Conservation (phyloP, 2,797 vertebrate species). For the Champsocephalus esox region DNA sequence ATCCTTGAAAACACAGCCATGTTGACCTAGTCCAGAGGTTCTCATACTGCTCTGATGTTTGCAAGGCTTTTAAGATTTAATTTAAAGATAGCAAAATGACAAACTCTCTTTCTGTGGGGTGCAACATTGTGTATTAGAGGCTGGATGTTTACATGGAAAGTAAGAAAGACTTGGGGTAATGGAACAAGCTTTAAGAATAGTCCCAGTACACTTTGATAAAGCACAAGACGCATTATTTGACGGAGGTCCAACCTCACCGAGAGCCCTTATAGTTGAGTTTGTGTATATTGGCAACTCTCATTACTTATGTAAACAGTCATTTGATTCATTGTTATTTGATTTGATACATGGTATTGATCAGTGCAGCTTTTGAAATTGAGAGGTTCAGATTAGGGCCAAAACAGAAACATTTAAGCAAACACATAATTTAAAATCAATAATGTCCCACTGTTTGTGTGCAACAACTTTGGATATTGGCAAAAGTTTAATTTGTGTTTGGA, state of each 20-base stretch:
- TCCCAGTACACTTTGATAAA: too few relatives aligned
- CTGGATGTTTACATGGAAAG: background rate
- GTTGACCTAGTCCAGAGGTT: background rate
- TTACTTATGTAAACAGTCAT: too few relatives aligned
- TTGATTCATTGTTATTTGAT: too few relatives aligned
- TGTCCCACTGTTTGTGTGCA: background rate
- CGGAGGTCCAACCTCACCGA: too few relatives aligned
- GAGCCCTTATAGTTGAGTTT: too few relatives aligned
- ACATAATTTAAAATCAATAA: background rate
- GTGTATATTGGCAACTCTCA: too few relatives aligned
- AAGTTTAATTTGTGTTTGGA: background rate
- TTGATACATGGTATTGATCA: background rate
- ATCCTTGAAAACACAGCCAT: conserved; percentile 20
- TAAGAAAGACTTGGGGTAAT: background rate
- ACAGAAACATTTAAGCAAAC: background rate
- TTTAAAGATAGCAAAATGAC: background rate
- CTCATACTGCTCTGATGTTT: background rate
- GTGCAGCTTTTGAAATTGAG: background rate
- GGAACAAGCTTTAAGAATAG: background rate
- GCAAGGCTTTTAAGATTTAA: background rate
- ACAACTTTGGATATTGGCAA: background rate
- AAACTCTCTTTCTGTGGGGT: background rate
- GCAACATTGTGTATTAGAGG: background rate
- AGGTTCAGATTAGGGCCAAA: background rate
- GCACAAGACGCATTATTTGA: too few relatives aligned